phyloP scores from a whole-genome alignment of 2,888 invertebrate genomes.

The Watsonalla binaria region DNA sequence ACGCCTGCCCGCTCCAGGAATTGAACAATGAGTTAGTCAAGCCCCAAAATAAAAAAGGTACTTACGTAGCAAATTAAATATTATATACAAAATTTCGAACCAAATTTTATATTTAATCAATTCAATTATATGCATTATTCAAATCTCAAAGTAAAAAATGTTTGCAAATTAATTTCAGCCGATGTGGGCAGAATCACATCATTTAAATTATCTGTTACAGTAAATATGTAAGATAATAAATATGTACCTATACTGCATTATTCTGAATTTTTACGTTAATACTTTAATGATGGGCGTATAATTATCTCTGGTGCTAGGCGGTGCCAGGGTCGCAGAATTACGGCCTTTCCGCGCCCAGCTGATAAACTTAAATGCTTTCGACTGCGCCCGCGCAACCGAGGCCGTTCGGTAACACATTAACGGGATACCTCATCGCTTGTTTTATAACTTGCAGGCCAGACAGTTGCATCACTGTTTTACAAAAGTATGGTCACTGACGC shows the following conservation, averaged over 20 bases:
- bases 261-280: constrained; percentile 20
- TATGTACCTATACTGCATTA: no score
- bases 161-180: no score
- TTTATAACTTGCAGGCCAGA: background rate
- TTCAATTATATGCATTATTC: no score
- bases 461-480: constrained; percentile 1
- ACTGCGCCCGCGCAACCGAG: constrained; percentile 46
- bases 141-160: no score
- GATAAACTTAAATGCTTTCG: constrained; percentile 53
- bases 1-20: constrained; percentile 24
- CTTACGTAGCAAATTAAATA: background rate
- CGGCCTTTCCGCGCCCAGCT: constrained; percentile 53
- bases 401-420: constrained; percentile 24
- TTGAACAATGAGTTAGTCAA: background rate
- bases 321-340: constrained; percentile 49
- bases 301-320: constrained; percentile 60
- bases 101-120: no score
- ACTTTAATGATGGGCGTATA: constrained; percentile 48
- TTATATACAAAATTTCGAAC: no score
- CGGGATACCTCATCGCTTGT: constrained; percentile 9
- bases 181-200: background rate
- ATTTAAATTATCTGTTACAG: no score
- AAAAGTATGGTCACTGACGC: background rate
- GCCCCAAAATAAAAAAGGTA: background rate
- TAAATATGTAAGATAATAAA: no score